phyloP scores from a whole-genome alignment of 2,888 invertebrate species.

The Dryomyza anilis region DNA sequence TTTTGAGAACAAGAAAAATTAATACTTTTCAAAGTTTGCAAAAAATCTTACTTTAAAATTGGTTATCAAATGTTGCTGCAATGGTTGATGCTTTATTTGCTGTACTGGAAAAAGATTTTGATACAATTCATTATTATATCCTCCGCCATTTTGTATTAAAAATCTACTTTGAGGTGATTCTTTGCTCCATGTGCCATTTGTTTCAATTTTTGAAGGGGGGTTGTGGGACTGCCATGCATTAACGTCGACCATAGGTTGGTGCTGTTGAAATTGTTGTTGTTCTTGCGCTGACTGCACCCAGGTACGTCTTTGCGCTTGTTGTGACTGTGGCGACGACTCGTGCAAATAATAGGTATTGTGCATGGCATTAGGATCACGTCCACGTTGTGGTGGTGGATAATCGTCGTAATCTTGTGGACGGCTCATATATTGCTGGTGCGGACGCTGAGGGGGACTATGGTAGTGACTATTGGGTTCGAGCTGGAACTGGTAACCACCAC shows the following conservation, averaged over 20 bases:
- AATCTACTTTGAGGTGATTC: slow-evolving; percentile 60
- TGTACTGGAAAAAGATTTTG: slow-evolving; percentile 58
- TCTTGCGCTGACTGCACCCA: slow-evolving; percentile 67
- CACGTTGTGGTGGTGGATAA: slow-evolving; percentile 49
- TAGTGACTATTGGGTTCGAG: slow-evolving; percentile 1
- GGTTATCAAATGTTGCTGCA: slow-evolving; percentile 50
- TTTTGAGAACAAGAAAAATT: not conserved
- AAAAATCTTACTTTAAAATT: slow-evolving; percentile 38
- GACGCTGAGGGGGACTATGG: slow-evolving; percentile 43
- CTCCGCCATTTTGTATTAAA: slow-evolving; percentile 74
- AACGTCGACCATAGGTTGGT: slow-evolving; percentile 55
- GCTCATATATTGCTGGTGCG: slow-evolving; percentile 56
- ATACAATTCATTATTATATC: slow-evolving; percentile 60
- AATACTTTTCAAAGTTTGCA: not conserved
- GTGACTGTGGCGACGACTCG: slow-evolving; percentile 65
- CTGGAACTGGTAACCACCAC: slow-evolving; percentile 8
- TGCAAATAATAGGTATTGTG: slow-evolving; percentile 78
- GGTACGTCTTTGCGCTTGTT: slow-evolving; percentile 66
- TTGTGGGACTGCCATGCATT: slow-evolving; percentile 59
- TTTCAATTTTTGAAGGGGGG: slow-evolving; percentile 45
- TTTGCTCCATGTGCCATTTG: slow-evolving; percentile 57
- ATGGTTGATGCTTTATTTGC: slow-evolving; percentile 47
- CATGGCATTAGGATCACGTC: slow-evolving; percentile 51
- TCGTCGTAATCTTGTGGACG: slow-evolving; percentile 65
- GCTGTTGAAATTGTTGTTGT: slow-evolving; percentile 42